phyloP scores from a whole-genome alignment of 2,797 vertebrate genomes.

The Cynopterus sphinx region DNA sequence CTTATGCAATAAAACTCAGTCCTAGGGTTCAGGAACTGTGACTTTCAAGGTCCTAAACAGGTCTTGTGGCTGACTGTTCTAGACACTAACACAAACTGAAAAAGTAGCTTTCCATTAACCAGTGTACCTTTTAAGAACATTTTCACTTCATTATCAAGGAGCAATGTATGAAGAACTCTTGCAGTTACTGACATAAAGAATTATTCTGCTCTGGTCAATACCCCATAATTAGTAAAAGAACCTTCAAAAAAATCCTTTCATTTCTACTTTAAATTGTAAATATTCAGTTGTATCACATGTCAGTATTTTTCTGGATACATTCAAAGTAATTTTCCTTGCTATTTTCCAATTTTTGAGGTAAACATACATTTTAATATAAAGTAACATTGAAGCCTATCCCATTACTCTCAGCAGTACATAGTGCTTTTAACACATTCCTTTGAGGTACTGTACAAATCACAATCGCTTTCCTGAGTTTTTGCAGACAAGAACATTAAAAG shows the following conservation, averaged over 20 bases:
- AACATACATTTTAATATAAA: constrained; percentile 93
- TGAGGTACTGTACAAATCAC: constrained; percentile 99
- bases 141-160: constrained; percentile 85
- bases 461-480: constrained; percentile 99
- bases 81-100: constrained; percentile 82
- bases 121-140: constrained; percentile 85
- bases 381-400: constrained; percentile 93
- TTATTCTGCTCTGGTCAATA: constrained; percentile 82
- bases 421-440: constrained; percentile 96
- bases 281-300: constrained; percentile 89
- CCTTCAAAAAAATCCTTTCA: constrained; percentile 82
- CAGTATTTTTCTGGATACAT: constrained; percentile 93
- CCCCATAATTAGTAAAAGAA: constrained; percentile 83
- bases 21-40: constrained; percentile 80
- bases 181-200: constrained; percentile 83
- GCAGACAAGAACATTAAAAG: constrained; percentile 93
- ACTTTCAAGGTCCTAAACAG: constrained; percentile 80
- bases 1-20: constrained; percentile 71
- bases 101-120: constrained; percentile 84
- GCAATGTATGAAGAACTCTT: constrained; percentile 86
- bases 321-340: constrained; percentile 93
- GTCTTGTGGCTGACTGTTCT: constrained; percentile 80
- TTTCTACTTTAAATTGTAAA: constrained; percentile 86
- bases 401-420: constrained; percentile 94
- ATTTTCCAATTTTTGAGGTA: constrained; percentile 94